A percentile compares a stretch with the other conserved stretches of the same genome.
These are phyloP conservation scores for Gymnodraco acuticeps DNA, from an alignment of 2,797 vertebrate genomes.

Conservation along the genomic window DNA sequence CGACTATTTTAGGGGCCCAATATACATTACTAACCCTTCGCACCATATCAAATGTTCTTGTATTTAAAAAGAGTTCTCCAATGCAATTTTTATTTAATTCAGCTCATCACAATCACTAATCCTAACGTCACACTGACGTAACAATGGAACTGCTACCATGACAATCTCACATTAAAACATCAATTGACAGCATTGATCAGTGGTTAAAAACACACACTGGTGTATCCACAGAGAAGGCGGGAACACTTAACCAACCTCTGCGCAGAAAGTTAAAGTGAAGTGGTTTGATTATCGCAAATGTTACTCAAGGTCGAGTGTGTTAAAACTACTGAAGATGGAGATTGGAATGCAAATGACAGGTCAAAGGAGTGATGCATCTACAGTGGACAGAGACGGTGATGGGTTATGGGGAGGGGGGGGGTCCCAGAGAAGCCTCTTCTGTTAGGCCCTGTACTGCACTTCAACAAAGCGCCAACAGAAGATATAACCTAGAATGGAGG, in stretches of 20 bases:
- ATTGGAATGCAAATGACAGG: constrained; percentile 62
- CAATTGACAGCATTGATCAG: not conserved
- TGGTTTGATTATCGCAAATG: constrained; percentile 27
- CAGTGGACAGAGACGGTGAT: constrained; percentile 74
- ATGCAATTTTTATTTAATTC: not conserved
- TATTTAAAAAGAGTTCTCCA: not conserved
- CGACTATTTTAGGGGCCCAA: not conserved
- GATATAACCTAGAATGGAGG: not conserved
- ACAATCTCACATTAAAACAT: not conserved
- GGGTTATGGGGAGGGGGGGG: constrained; percentile 84
- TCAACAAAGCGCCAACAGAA: not conserved
- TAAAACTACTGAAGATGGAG: constrained; percentile 52
- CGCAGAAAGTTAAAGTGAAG: constrained; percentile 29
- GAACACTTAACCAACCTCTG: constrained; percentile 23
- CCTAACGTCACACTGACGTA: not conserved
- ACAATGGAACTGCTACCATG: not conserved
- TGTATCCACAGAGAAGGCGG: constrained; percentile 25
- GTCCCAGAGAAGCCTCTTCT: constrained; percentile 85
- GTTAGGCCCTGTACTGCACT: constrained; percentile 38
- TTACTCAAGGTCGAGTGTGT: constrained; percentile 12
- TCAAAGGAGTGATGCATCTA: constrained; percentile 62
- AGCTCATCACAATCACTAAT: constrained; percentile 3
- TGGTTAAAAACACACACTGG: not conserved
- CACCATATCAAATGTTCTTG: not conserved
- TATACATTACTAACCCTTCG: not conserved